Percentiles rank a stretch among this genome's conserved stretches.
phyloP scores from a whole-genome alignment of 2,797 vertebrate genomes.

The Periparus ater region DNA sequence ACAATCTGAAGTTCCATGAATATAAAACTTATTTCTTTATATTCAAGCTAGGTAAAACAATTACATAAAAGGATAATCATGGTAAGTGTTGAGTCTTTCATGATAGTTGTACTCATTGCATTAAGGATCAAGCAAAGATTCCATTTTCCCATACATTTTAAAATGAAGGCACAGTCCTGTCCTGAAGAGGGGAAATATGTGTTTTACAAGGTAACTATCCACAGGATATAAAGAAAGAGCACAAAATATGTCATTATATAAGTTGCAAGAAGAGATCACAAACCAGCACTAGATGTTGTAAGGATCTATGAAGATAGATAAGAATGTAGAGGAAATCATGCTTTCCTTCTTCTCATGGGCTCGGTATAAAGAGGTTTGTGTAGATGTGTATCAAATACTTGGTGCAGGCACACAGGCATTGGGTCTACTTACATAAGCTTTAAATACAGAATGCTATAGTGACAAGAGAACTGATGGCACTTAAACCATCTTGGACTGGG shows the following conservation, averaged over 20 bases:
- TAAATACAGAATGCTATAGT: not conserved
- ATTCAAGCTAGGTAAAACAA: not conserved
- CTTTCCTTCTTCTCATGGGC: not conserved
- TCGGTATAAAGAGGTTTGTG: not conserved
- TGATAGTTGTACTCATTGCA: not conserved
- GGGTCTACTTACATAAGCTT: not conserved
- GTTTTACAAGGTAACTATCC: not conserved
- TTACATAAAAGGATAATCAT: not conserved
- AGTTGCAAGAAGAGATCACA: not conserved
- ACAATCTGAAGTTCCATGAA: not conserved
- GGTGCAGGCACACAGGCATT: not conserved
- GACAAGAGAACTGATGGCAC: not conserved
- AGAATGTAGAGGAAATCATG: not conserved
- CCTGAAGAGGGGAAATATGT: not conserved
- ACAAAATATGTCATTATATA: not conserved
- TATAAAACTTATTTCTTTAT: not conserved
- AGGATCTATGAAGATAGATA: not conserved
- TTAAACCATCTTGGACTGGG: not conserved
- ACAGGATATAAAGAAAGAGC: not conserved
- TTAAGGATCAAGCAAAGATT: not conserved
- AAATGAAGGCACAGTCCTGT: not conserved
- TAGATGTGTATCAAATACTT: not conserved
- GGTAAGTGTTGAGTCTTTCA: not conserved
- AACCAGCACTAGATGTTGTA: not conserved
- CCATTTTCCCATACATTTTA: not conserved